These are phyloP conservation scores for Atethmia centrago DNA, from an alignment of 2,888 invertebrate genomes.

Conservation along the genomic window DNA sequence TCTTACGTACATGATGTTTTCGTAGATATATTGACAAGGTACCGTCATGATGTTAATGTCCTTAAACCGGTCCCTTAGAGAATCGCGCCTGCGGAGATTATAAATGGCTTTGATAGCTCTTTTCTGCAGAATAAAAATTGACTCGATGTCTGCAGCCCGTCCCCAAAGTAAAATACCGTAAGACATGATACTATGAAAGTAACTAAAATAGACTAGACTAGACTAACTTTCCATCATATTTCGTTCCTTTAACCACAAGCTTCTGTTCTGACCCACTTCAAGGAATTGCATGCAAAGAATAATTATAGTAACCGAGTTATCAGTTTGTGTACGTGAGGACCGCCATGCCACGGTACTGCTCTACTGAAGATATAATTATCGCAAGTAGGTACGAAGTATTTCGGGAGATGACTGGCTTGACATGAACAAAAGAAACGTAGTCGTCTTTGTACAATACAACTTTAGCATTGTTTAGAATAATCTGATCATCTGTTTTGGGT, in stretches of 20 bases:
- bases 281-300: conserved; percentile 40
- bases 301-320: conserved; percentile 28
- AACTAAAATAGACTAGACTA: too few species aligned
- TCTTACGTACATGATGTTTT: too few species aligned
- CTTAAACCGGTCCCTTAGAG: too few species aligned
- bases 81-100: too few species aligned
- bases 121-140: too few species aligned
- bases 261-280: conserved; percentile 37
- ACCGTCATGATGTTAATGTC: too few species aligned
- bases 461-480: conserved; percentile 30
- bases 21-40: too few species aligned
- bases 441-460: conserved; percentile 32
- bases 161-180: too few species aligned
- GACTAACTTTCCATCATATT: conserved; percentile 8
- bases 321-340: conserved; percentile 54
- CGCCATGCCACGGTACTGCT: conserved; percentile 53
- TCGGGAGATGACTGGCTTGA: conserved; percentile 51
- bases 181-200: too few species aligned
- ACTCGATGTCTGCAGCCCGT: too few species aligned
- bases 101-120: too few species aligned
- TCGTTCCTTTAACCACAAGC: conserved; percentile 34
- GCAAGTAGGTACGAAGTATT: conserved; percentile 41
- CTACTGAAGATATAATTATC: conserved; percentile 51
- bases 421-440: conserved; percentile 49
- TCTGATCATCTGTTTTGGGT: conserved; percentile 22